Percentiles rank a stretch among this genome's conserved stretches.
These are phyloP conservation scores for Hyles lineata DNA, from an alignment of 2,888 invertebrate genomes.

Conservation along the genomic window DNA sequence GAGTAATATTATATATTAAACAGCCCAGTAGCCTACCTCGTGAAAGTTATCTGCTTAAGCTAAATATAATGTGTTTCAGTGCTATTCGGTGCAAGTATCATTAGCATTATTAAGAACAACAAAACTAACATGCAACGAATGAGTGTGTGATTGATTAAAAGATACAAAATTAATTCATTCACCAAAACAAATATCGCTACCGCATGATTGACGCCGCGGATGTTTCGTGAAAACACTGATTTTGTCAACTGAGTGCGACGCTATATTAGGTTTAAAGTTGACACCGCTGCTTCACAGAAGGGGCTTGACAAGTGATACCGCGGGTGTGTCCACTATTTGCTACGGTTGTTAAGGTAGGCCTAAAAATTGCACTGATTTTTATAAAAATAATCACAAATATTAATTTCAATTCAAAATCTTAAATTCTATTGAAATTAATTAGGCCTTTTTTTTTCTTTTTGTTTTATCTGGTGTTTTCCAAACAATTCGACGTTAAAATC, in stretches of 20 bases:
- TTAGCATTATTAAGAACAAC: too few relatives aligned
- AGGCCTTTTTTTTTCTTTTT: neutral
- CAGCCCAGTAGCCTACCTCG: too few relatives aligned
- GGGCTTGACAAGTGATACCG: constrained; percentile 49
- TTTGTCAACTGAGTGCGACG: constrained; percentile 4
- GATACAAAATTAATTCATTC: too few relatives aligned
- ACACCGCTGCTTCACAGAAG: constrained; percentile 48
- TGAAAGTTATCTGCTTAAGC: too few relatives aligned
- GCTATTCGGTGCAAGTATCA: too few relatives aligned
- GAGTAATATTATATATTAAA: too few relatives aligned
- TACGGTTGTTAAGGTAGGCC: constrained; percentile 30
- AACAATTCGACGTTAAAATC: too few relatives aligned
- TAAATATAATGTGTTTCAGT: too few relatives aligned
- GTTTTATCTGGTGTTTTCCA: too few relatives aligned
- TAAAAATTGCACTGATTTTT: neutral
- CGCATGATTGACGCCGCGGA: neutral
- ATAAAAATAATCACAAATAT: neutral
- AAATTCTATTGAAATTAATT: neutral
- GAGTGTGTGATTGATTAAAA: too few relatives aligned
- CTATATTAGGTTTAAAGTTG: constrained; percentile 35
- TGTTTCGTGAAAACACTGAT: constrained; percentile 23
- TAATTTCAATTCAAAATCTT: too few relatives aligned
- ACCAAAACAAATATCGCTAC: neutral
- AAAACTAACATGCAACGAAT: too few relatives aligned
- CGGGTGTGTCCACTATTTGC: constrained; percentile 48